Base-by-base conservation (phyloP, 2,113 vertebrate species). In the Pithys albifrons region DNA sequence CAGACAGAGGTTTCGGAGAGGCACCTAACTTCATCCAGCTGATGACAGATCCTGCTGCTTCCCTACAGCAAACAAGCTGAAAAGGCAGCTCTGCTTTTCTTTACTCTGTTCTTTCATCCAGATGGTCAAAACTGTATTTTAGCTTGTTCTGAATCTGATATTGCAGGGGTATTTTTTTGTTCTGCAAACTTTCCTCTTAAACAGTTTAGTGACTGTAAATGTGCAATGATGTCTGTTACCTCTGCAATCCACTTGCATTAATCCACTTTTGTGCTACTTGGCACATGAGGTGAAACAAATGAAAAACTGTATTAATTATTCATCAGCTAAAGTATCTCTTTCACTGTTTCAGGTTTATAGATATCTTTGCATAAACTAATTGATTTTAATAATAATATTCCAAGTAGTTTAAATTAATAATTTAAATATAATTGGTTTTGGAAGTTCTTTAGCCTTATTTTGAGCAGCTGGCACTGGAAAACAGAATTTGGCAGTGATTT, bases 251-350 rank as follows among this genome's bases (percentile, higher is more conserved):
- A 45, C 91, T 92, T 27, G 0, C 54, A 70, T 90, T 87, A 82
- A 88, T 93, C 69, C 39, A 69, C 54, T 86, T 91, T 75, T 86
- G 52, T 94, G 28, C 33, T 91, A 22, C 54, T 95, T 95, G 74
- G 57, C 41, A 13, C 66, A 75, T 0, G 14, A 91, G 61, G 90
- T 95, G 71, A 96, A 96, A 94, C 80, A 95, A 96, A 93, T 94
- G 65, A 94, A 94, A 54, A 89, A 70, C 31, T 67, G 29, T 58
- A 83, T 97, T 89, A 91, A 92, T 97, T 97, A 96, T 96, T 95
- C 74, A 92, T 77, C n/a, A 83, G n/a, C 51, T 13, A 3, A 87
- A 91, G 33, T 67, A 91, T 89, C 84, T 96, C 66, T 80, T 89
- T 94, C 31, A 31, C 46, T 91, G 61, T 85, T 97, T 95, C 29